Conservation (phyloP, 2,797 vertebrate genomes). For the Hypotaenidia okinawae region DNA sequence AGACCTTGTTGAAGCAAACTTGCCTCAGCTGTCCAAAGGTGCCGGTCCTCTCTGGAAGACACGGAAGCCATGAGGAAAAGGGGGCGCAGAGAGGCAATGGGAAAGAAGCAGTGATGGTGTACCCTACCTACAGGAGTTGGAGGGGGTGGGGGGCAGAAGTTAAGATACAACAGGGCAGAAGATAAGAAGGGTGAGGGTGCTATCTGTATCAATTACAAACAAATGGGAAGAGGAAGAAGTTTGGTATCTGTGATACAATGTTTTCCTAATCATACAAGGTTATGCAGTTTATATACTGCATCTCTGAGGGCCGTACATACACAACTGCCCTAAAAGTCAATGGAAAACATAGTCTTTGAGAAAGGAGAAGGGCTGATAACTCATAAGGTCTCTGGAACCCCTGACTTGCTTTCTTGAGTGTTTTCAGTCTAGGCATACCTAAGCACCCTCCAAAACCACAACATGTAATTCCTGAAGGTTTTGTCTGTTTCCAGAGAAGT, state of each 20-base stretch:
- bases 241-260: background rate
- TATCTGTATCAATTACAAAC: background rate
- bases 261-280: background rate
- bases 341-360: background rate
- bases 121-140: background rate
- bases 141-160: too few relatives aligned
- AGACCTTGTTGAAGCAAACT: background rate
- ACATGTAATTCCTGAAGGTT: background rate
- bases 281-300: background rate
- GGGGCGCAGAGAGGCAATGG: too few relatives aligned
- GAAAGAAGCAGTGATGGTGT: background rate
- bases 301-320: background rate
- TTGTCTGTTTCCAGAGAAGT: background rate
- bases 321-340: background rate
- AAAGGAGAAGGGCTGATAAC: background rate
- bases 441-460: background rate
- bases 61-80: rapidly evolving
- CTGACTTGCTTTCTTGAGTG: background rate
- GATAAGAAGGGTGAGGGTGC: background rate
- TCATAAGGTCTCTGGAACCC: background rate
- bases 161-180: background rate
- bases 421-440: background rate
- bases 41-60: background rate
- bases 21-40: background rate
- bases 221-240: background rate